phyloP scores from a whole-genome alignment of 2,888 invertebrate genomes.

The Drosophila neotestacea region DNA sequence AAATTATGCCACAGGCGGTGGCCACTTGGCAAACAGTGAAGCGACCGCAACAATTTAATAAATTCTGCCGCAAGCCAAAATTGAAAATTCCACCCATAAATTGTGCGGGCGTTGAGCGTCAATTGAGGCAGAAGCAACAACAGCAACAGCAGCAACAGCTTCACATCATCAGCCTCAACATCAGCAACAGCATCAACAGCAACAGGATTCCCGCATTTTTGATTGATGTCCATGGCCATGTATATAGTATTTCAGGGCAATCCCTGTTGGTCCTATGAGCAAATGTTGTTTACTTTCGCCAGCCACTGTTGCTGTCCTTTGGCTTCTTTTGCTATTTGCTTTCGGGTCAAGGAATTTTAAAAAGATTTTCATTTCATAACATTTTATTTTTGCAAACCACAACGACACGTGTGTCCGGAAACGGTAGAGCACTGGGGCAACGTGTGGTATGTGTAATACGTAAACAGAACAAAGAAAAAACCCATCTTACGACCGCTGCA shows the following conservation, averaged over 20 bases:
- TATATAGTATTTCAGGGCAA: conserved; percentile 37
- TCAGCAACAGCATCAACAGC: conserved; percentile 1
- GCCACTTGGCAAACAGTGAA: conserved; percentile 51
- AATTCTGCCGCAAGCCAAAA: conserved; percentile 69
- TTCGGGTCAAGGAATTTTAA: conserved; percentile 70
- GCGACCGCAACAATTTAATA: conserved; percentile 72
- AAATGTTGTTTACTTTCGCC: conserved; percentile 58
- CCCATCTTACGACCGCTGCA: conserved; percentile 32
- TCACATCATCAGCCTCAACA: conserved; percentile 11
- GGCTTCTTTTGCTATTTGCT: conserved; percentile 59
- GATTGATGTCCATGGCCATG: conserved; percentile 70
- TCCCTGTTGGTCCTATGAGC: conserved; percentile 32
- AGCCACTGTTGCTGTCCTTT: conserved; percentile 1
- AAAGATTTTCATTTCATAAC: conserved; percentile 74
- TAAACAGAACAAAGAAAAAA: conserved; percentile 22
- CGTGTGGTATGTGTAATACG: conserved; percentile 66
- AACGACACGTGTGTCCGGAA: conserved; percentile 39
- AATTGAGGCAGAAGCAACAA: conserved; percentile 35
- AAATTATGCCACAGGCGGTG: conserved; percentile 64
- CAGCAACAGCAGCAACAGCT: conserved; percentile 15
- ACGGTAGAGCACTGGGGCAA: conserved; percentile 24
- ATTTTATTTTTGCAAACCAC: conserved; percentile 39
- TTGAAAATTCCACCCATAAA: conserved; percentile 72
- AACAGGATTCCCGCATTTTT: conserved; percentile 52
- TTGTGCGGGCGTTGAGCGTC: conserved; percentile 34